Evolutionary conservation across 2,888 invertebrate genomes (phyloP).

Genomic region (Onchidella celtica): DNA sequence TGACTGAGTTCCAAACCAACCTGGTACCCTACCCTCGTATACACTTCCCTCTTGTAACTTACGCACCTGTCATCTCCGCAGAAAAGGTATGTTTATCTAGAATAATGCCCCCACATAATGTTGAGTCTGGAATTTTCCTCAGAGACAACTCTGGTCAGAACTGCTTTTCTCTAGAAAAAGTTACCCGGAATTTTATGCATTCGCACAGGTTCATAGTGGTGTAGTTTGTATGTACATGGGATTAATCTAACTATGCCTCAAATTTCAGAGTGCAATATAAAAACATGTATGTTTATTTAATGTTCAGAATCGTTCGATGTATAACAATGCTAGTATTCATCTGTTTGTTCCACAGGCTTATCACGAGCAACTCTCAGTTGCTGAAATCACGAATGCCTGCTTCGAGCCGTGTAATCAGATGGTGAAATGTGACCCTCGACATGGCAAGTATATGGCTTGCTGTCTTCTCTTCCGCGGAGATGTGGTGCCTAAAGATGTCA

Average conservation of each 20-base stretch:
- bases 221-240: too few species aligned
- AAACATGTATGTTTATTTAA: neutral
- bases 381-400: slow-evolving; percentile 51
- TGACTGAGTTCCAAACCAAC: slow-evolving; percentile 50
- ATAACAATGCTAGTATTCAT: neutral
- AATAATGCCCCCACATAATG: neutral
- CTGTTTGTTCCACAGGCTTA: slow-evolving; percentile 33
- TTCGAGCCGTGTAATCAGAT: slow-evolving; percentile 54
- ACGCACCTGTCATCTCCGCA: slow-evolving; percentile 50
- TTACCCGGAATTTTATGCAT: too few species aligned
- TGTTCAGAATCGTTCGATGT: neutral
- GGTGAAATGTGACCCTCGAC: slow-evolving; percentile 82
- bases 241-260: too few species aligned
- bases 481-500: slow-evolving; percentile 74
- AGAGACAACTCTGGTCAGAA: too few species aligned
- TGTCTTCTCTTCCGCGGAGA: slow-evolving; percentile 74
- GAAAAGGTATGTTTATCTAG: slow-evolving; percentile 42
- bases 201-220: too few species aligned
- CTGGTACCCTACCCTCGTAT: slow-evolving; percentile 51
- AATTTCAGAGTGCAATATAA: neutral
- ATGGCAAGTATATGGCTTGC: slow-evolving; percentile 79
- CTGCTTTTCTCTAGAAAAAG: too few species aligned
- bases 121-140: neutral
- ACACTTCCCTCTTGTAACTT: slow-evolving; percentile 48
- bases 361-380: slow-evolving; percentile 51